Conservation (phyloP, 2,797 vertebrate genomes). For the Anisognathus igniventris region DNA sequence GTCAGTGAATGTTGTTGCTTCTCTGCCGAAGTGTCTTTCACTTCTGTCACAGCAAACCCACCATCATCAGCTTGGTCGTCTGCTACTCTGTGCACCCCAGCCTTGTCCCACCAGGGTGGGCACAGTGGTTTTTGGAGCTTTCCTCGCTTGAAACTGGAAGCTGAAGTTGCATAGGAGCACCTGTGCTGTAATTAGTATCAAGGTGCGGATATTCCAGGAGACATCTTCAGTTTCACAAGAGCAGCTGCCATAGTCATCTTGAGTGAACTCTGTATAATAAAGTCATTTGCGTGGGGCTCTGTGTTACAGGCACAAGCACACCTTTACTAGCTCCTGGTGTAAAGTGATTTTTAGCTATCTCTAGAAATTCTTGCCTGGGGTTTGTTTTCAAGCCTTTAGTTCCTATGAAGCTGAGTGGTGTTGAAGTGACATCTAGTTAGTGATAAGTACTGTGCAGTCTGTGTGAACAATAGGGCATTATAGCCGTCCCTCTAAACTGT, state of each 20-base stretch:
- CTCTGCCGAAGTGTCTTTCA: background rate
- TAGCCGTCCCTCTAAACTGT: background rate
- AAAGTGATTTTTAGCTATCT: background rate
- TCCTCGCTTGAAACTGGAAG: background rate
- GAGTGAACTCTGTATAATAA: background rate
- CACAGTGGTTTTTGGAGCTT: background rate
- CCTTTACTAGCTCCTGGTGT: background rate
- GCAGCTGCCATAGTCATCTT: constrained; percentile 12
- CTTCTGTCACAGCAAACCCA: background rate
- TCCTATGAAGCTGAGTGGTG: background rate
- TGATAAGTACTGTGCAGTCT: background rate
- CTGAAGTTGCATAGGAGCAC: background rate
- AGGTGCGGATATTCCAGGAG: constrained; percentile 1
- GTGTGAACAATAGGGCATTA: background rate
- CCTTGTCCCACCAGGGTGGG: background rate
- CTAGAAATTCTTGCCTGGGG: background rate
- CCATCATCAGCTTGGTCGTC: background rate
- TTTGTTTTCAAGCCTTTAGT: constrained; percentile 1
- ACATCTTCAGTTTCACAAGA: constrained; percentile 38
- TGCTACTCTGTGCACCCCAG: background rate
- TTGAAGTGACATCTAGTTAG: background rate
- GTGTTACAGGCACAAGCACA: background rate
- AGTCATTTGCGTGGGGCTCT: background rate
- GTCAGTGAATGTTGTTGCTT: background rate
- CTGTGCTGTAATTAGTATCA: background rate